Percentiles rank a stretch among this genome's conserved stretches.
Conservation (phyloP, 2,888 invertebrate species). For the Parelbella ahira region DNA sequence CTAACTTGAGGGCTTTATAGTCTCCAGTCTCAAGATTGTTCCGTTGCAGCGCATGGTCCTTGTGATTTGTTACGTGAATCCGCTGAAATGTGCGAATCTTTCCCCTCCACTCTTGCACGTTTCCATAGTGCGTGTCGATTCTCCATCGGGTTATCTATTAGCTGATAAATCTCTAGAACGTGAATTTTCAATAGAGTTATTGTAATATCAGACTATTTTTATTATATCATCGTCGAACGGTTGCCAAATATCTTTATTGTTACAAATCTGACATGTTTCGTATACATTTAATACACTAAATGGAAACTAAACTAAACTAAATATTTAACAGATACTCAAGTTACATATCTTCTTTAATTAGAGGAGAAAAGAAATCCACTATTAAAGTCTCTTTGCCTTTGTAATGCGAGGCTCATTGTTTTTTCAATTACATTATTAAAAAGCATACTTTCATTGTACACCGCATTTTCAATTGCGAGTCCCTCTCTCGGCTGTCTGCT, state of each 20-base stretch:
- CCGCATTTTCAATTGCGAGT: constrained; percentile 12
- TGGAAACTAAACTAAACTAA: too few relatives aligned
- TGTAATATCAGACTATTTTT: too few relatives aligned
- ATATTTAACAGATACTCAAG: too few relatives aligned
- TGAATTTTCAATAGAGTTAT: too few relatives aligned
- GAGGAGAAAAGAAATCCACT: not conserved
- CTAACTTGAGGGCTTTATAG: constrained; percentile 19
- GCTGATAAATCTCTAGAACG: too few relatives aligned
- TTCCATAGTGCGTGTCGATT: too few relatives aligned
- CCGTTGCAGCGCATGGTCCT: constrained; percentile 14
- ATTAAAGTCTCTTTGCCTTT: constrained; percentile 10
- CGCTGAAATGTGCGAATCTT: constrained; percentile 3
- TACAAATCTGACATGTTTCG: too few relatives aligned
- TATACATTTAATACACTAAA: too few relatives aligned
- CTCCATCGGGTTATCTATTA: too few relatives aligned
- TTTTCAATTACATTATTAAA: constrained; percentile 15
- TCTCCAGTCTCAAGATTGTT: constrained; percentile 25
- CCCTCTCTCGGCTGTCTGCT: constrained; percentile 3
- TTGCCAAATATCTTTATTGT: too few relatives aligned
- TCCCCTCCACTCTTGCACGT: constrained; percentile 21
- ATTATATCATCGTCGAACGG: too few relatives aligned
- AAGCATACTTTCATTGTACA: constrained; percentile 10
- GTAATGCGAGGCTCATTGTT: constrained; percentile 13
- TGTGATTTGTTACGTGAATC: constrained; percentile 13
- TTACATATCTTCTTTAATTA: constrained; percentile 2